These are phyloP conservation scores for Stercorarius parasiticus DNA, from an alignment of 2,113 vertebrate species.

Conservation along the genomic window DNA sequence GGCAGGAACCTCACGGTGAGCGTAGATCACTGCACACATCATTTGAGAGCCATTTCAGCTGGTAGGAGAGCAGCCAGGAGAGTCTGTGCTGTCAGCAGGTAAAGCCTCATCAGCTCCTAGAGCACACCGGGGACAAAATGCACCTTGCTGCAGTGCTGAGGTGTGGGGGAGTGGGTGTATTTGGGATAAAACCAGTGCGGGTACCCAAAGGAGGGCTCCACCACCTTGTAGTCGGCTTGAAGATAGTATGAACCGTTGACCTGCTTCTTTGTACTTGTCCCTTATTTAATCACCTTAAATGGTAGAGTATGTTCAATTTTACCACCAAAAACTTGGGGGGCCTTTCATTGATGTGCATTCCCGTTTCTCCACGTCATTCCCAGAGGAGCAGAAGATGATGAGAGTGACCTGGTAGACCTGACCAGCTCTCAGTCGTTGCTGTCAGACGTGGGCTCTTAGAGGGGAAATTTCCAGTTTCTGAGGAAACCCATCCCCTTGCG, in stretches of 20 bases:
- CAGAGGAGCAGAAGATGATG: not conserved
- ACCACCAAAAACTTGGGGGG: not conserved
- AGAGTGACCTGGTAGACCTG: not conserved
- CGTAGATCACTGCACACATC: rapidly evolving
- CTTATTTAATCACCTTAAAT: not conserved
- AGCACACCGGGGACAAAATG: not conserved
- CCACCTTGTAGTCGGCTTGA: not conserved
- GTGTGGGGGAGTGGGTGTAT: not conserved
- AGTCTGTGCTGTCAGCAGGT: not conserved
- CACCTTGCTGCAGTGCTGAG: not conserved
- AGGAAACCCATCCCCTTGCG: not conserved
- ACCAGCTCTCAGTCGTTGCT: rapidly evolving
- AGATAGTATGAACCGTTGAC: rapidly evolving
- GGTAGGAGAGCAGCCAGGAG: not conserved
- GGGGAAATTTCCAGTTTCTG: not conserved
- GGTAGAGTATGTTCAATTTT: not conserved
- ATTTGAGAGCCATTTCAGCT: not conserved
- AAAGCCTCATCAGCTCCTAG: not conserved
- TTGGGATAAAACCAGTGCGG: not conserved
- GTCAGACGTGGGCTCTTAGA: not conserved
- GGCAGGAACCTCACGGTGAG: rapidly evolving
- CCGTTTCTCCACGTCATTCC: not conserved
- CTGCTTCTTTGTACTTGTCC: not conserved
- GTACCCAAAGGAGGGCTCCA: not conserved
- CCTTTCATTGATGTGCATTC: rapidly evolving